Evolutionary conservation across 2,888 invertebrate species (phyloP), one percentile per base, ranked within the genome.

Genomic region (Drosophila parthenogenetica): DNA sequence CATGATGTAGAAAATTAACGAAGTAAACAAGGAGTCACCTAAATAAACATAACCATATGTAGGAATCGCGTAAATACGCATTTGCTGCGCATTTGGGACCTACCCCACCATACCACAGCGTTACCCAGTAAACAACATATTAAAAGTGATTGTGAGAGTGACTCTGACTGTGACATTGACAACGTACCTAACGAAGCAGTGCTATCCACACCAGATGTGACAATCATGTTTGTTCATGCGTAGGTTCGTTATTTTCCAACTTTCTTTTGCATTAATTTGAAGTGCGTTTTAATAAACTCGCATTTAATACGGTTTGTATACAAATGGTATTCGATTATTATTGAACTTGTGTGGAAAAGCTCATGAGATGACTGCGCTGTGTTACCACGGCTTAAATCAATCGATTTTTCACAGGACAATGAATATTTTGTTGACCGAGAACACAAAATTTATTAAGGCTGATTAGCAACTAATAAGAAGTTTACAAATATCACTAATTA

Each of bases 201-300:
- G 84, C 87, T 92, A 89, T 92, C 92, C 83, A 92, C 91, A 80
- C 92, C 92, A 84, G 92, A 92, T 83, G 91, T 92, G 76, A 92
- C 91, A 89, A 92, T 92, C 92, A 92, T 92, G 72, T 90, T 90
- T 77, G 76, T 83, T 81, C 79, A 89, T 88, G 65, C 78, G 87
- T 75, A 50, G 22, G 17, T 45, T 72, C 48, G 13, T 53, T 50
- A 54, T 59, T 55, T 54, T 11, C 45, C 53, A 66, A 65, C 57
- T 43, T 50, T 42, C 22, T 25, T 63, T 42, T n/a, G 29, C 29
- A 55, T 63, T 19, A 55, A 55, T 49, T 54, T 29, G 16, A 46
- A 45, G 58, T 51, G 14, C 19, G 32, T 42, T 50, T 46, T 14
- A n/a, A n/a, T 29, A n/a, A 39, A 17, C 32, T 39, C 25, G 16